These are phyloP conservation scores for Carettochelys insculpta DNA, from an alignment of 2,113 vertebrate genomes.

Conservation along the genomic window DNA sequence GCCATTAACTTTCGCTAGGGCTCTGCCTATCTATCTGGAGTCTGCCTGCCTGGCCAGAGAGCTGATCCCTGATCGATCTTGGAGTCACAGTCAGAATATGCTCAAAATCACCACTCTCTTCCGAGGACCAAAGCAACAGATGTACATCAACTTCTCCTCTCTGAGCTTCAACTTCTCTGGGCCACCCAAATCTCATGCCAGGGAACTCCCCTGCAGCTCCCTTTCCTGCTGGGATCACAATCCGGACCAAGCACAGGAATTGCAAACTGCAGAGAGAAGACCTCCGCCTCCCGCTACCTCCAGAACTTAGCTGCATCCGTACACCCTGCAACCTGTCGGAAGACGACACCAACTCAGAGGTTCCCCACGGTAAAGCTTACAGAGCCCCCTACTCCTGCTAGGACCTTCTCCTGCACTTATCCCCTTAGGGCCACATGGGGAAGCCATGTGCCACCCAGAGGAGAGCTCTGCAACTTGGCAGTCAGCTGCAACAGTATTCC, in stretches of 20 bases:
- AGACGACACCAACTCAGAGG: no score
- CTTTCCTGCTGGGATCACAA: accelerated
- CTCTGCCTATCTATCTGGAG: background rate
- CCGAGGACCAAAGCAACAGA: background rate
- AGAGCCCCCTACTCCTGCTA: no score
- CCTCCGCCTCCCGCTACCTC: background rate
- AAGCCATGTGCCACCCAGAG: no score
- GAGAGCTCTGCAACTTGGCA: background rate
- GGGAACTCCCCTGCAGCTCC: background rate
- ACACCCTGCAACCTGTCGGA: no score
- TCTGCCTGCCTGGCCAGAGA: background rate
- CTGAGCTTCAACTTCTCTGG: accelerated
- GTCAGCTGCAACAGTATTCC: no score
- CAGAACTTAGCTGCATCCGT: no score
- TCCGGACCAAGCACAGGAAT: background rate
- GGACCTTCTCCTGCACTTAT: no score
- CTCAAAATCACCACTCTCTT: accelerated
- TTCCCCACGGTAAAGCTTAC: no score
- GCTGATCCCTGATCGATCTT: background rate
- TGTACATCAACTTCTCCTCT: background rate
- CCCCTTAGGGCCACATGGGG: no score
- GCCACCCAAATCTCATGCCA: no score
- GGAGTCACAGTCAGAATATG: accelerated
- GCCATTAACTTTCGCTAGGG: background rate
- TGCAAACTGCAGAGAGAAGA: background rate